Percentiles rank a stretch among this genome's conserved stretches.
phyloP scores from a whole-genome alignment of 2,113 vertebrate genomes.

The Syrmaticus mikado region DNA sequence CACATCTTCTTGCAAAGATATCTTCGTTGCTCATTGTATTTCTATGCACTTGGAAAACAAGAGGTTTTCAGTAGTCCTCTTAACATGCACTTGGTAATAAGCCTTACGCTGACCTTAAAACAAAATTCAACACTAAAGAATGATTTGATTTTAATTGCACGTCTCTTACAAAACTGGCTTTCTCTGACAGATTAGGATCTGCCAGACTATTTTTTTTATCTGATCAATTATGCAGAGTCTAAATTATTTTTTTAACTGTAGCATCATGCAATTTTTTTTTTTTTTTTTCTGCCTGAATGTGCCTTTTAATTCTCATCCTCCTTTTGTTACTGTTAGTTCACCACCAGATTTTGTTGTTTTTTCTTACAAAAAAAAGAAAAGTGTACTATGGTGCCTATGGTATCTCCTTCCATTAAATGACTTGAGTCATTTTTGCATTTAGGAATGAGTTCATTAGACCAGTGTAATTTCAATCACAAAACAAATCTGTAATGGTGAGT shows the following conservation, averaged over 20 bases:
- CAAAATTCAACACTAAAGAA: background rate
- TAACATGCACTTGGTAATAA: background rate
- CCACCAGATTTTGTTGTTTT: slow-evolving; percentile 31
- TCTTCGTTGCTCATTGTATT: slow-evolving; percentile 15
- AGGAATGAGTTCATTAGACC: slow-evolving; percentile 23
- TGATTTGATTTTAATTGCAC: background rate
- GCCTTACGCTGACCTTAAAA: slow-evolving; percentile 40
- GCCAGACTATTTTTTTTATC: background rate
- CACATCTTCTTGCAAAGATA: background rate
- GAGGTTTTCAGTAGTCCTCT: slow-evolving; percentile 19
- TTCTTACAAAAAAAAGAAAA: background rate
- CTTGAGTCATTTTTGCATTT: slow-evolving; percentile 46
- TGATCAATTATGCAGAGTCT: background rate
- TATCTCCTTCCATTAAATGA: slow-evolving; percentile 62
- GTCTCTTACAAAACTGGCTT: background rate
- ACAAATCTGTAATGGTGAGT: background rate
- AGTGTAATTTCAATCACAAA: slow-evolving; percentile 42
- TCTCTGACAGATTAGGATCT: background rate
- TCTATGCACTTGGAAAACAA: slow-evolving; percentile 26
- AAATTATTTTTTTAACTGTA: slow-evolving; percentile 40
- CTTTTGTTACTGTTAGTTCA: slow-evolving; percentile 53
- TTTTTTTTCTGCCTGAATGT: slow-evolving; percentile 74
- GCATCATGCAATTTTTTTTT: slow-evolving; percentile 28
- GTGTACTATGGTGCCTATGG: slow-evolving; percentile 74
- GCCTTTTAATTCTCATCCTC: slow-evolving; percentile 77